These are phyloP conservation scores for Picus viridis DNA, from an alignment of 2,797 vertebrate species.

Conservation along the genomic window DNA sequence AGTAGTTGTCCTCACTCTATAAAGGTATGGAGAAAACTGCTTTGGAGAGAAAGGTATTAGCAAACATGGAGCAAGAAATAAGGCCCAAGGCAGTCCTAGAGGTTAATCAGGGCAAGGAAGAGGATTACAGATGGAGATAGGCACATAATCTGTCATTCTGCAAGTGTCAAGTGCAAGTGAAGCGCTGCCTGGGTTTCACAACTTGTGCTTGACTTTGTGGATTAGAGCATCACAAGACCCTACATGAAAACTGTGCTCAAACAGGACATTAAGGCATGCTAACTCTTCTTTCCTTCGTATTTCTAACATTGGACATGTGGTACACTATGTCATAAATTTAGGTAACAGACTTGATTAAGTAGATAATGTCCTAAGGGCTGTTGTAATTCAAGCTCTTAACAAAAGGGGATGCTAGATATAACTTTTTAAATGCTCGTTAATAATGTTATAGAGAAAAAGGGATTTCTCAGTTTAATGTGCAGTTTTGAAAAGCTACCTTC, in stretches of 20 bases:
- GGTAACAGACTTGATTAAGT: not conserved
- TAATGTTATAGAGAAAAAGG: not conserved
- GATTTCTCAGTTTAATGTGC: not conserved
- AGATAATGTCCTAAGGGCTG: not conserved
- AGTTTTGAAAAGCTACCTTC: not conserved
- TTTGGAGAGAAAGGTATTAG: not conserved
- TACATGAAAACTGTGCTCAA: not conserved
- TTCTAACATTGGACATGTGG: not conserved
- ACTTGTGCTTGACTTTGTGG: not conserved
- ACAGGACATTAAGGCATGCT: not conserved
- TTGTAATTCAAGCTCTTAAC: conserved; percentile 7
- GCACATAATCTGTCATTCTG: not conserved
- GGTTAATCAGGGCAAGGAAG: not conserved
- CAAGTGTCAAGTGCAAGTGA: not conserved
- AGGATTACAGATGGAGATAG: not conserved
- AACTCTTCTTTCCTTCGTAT: not conserved
- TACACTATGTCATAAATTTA: not conserved
- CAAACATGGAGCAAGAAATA: not conserved
- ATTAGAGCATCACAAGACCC: not conserved
- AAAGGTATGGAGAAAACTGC: not conserved
- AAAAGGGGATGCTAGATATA: not conserved
- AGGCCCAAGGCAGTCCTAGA: not conserved
- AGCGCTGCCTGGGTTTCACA: not conserved
- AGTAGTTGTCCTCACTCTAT: not conserved
- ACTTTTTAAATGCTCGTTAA: not conserved